Evolutionary conservation across 2,797 vertebrate species (phyloP).

Genomic region (Myotis findleyi): DNA sequence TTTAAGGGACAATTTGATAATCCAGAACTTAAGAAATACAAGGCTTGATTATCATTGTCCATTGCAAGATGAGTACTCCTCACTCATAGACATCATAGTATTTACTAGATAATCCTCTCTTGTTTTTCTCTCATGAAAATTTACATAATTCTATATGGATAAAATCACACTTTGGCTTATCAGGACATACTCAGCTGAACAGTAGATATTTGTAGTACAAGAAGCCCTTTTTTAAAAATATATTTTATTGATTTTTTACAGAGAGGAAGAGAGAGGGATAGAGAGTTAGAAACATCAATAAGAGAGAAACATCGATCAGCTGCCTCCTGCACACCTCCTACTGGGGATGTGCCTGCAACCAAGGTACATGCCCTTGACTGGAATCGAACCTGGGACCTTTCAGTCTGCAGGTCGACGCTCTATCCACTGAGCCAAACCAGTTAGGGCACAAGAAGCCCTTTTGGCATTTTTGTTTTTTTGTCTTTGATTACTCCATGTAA

Average conservation of each 20-base stretch:
- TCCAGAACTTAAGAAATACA: not conserved
- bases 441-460: not conserved
- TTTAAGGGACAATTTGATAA: not conserved
- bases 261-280: too few relatives aligned
- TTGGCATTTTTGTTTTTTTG: conserved; percentile 9
- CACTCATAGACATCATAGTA: conserved; percentile 35
- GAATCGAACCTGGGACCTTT: too few relatives aligned
- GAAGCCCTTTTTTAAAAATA: too few relatives aligned
- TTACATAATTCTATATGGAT: conserved; percentile 48
- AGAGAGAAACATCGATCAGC: too few relatives aligned
- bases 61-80: conserved; percentile 45
- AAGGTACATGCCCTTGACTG: too few relatives aligned
- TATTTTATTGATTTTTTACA: too few relatives aligned
- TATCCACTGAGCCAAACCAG: too few relatives aligned
- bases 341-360: too few relatives aligned
- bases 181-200: not conserved
- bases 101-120: conserved; percentile 55
- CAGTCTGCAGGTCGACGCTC: too few relatives aligned
- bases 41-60: conserved; percentile 30
- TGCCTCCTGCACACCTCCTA: too few relatives aligned
- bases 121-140: conserved; percentile 31
- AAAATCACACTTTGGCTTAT: not conserved
- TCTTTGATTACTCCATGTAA: not conserved
- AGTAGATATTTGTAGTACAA: conserved; percentile 23
- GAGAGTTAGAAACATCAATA: too few relatives aligned